phyloP scores from a whole-genome alignment of 2,113 vertebrate genomes.

The Nothocercus nigrocapillus region DNA sequence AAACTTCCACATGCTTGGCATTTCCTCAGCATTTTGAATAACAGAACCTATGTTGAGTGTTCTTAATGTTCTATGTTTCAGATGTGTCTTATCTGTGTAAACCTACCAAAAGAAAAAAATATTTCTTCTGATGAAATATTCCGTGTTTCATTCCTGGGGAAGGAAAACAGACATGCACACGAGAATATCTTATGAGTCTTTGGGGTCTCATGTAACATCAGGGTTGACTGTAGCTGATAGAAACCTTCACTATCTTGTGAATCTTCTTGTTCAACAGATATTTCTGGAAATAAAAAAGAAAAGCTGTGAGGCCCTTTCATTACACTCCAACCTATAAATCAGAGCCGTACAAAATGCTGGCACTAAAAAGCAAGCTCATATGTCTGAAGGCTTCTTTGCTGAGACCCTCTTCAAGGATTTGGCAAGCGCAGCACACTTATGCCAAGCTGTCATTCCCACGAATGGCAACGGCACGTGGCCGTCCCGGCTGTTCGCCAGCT shows the following conservation, averaged over 20 bases:
- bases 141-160: neutral
- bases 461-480: neutral
- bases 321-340: neutral
- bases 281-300: slow-evolving; percentile 26
- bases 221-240: slow-evolving; percentile 56
- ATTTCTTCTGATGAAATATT: slow-evolving; percentile 70
- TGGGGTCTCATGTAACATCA: neutral
- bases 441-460: neutral
- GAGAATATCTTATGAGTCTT: slow-evolving; percentile 1
- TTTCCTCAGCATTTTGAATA: neutral
- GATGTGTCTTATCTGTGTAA: neutral
- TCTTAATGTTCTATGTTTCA: neutral
- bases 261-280: slow-evolving; percentile 42
- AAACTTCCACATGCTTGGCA: neutral
- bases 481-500: neutral
- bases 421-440: neutral
- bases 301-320: neutral
- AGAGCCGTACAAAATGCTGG: neutral
- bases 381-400: neutral
- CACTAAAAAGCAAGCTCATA: neutral
- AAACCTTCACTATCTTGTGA: slow-evolving; percentile 54
- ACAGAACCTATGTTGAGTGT: neutral
- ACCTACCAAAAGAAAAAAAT: slow-evolving; percentile 57
- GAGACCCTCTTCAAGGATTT: neutral
- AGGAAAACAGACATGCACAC: slow-evolving; percentile 47